Base-by-base conservation (phyloP, 2,797 vertebrate genomes). In the Micromesistius poutassou region DNA sequence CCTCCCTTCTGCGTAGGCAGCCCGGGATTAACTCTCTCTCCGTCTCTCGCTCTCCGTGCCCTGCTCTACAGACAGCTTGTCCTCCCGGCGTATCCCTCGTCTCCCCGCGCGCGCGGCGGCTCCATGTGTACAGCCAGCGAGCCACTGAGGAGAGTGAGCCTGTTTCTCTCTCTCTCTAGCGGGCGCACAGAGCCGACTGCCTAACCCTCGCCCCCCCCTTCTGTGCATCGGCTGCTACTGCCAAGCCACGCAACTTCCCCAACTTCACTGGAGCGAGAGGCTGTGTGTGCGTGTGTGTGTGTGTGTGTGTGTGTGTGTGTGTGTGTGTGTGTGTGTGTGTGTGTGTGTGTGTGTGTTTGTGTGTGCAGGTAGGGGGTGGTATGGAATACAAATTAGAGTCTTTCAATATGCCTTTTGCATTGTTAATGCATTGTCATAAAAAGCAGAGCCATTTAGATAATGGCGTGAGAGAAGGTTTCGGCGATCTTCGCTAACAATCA, bases 281-380 rank as follows among this genome's bases (percentile, higher is more conserved):
- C 55, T 62, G 36, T 46, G 50, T 55, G 50, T 22, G 50, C n/a
- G 4, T 1, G 50, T 55, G 50, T 55, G 50, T 22, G 50, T 55
- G 16, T 1, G 46, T 55, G 19, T 16, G 16, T n/a, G 46, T 62
- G 50, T 55, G 50, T 55, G 50, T 62, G 46, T 16, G 13, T 50
- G 46, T 50, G 6, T 12, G 46, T 50, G 14, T 46, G 36, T 46
- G 46, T 55, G 46, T 22, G 46, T 50, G 16, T 6, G 46, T 50
- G 46, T 14, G 14, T 22, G 46, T 14, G 46, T 55, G 19, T 62
- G 55, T 9, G 5, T 62, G 50, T 25, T 30, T 36, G 71, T 33
- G 3, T 84, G 79, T 78, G 76, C 75, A 74, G 25, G 6, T 25
- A 5, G 7, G 28, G 12, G 2, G 28, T 13, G 9, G 68, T 71